A percentile compares a stretch with the other conserved stretches of the same genome.
Conservation (phyloP, 1,140 invertebrate genomes). For the Marisa cornuarietis region DNA sequence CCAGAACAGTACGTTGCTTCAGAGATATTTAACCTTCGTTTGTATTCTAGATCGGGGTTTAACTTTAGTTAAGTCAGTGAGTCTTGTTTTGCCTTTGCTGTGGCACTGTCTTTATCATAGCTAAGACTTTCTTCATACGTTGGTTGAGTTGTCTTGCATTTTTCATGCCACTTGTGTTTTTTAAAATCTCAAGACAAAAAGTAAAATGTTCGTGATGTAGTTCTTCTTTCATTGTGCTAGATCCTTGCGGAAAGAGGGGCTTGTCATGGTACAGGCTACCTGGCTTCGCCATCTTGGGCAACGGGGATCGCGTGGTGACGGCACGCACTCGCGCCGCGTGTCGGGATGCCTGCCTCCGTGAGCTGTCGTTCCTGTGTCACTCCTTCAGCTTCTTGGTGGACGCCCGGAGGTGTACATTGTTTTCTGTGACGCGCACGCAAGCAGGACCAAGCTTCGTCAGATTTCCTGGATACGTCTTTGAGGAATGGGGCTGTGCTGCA, state of each 20-base stretch:
- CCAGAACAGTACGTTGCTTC: constrained; percentile 41
- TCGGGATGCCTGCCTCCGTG: constrained; percentile 38
- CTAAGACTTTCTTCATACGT: background rate
- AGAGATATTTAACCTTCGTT: too few relatives aligned
- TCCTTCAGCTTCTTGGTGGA: constrained; percentile 37
- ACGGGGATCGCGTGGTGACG: constrained; percentile 15
- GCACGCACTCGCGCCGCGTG: constrained; percentile 35
- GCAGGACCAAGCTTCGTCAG: constrained; percentile 32
- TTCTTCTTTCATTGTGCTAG: constrained; percentile 17
- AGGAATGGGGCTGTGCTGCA: constrained; percentile 45
- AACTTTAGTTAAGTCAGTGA: too few relatives aligned
- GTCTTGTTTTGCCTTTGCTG: too few relatives aligned
- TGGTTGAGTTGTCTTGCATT: background rate
- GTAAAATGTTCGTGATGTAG: background rate
- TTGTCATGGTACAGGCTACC: constrained; percentile 30
- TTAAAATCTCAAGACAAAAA: background rate
- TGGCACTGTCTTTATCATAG: background rate
- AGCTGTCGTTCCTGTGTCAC: constrained; percentile 44
- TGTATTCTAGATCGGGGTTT: too few relatives aligned
- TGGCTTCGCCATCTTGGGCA: constrained; percentile 38
- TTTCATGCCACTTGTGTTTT: background rate
- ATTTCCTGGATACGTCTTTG: constrained; percentile 42
- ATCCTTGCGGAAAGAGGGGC: constrained; percentile 45
- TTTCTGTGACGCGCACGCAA: constrained; percentile 6
- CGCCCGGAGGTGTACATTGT: constrained; percentile 39